Evolutionary conservation across 1,140 invertebrate species (phyloP), one percentile per base, ranked within the genome.

Genomic region (Papilio polyxenes): DNA sequence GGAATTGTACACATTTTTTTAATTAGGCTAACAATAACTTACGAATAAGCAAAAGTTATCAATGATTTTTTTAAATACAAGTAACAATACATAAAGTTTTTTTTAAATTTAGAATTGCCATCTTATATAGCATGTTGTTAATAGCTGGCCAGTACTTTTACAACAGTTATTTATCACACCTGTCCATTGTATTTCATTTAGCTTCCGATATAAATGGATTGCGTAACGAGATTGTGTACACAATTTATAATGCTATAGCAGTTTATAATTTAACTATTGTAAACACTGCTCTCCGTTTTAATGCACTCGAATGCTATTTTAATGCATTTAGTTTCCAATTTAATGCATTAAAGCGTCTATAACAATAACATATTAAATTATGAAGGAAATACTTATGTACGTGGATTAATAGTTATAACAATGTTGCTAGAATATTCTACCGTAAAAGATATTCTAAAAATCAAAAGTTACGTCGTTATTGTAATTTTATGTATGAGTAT

Each of bases 161-260:
- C 74, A 48, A 11, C 17, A 53, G 49, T 53, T 77, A 77, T 77
- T 77, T 49, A 77, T 77, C 75, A 77, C 75, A 77, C 44, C 75
- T 31, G 75, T 76, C 83, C 81, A 87, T 82, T 84, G 83, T 82
- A 62, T 62, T 81, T 80, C 76, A 81, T 85, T 80, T 72, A 51
- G 80, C 82, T 83, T 82, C 65, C 56, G 69, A 75, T 84, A 83
- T 85, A 83, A 84, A 84, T 83, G 82, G 83, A 85, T 86, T 85
- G 84, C 83, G 84, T 85, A 85, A 86, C 82, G 17, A 75, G 59
- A 51, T 77, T 48, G 74, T 75, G n/a, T 75, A 49, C 40, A 75
- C 37, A 44, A 75, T 72, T 72, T 37, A 72, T 72, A 72, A 37
- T 40, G 13, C 65, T 69, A 69, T 69, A 72, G 13, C 13, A 72